Evolutionary conservation across 2,888 invertebrate species (phyloP).

Genomic region (Galerucella nymphaeae): DNA sequence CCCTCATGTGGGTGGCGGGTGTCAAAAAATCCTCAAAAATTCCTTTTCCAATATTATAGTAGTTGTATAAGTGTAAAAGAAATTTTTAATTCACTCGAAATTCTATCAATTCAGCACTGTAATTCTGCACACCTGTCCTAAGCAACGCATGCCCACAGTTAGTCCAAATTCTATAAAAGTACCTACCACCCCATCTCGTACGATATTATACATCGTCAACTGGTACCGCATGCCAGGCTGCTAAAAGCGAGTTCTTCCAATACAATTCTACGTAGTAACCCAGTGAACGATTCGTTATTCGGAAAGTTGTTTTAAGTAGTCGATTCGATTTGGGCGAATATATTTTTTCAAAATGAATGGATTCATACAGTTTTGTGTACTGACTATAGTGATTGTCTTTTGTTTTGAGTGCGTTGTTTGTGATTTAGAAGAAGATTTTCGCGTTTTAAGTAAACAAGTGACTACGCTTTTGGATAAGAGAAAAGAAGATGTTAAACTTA

Average conservation of each 20-base stretch:
- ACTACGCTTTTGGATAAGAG: constrained; percentile 67
- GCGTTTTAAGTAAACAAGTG: constrained; percentile 68
- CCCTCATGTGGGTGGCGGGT: too few relatives aligned
- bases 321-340: background rate
- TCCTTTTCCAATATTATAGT: too few relatives aligned
- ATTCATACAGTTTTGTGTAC: constrained; percentile 31
- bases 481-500: constrained; percentile 68
- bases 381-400: constrained; percentile 28
- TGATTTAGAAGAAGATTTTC: constrained; percentile 64
- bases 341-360: constrained; percentile 9
- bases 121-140: constrained; percentile 46
- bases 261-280: background rate
- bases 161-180: constrained; percentile 40
- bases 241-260: background rate
- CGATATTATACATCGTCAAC: constrained; percentile 1
- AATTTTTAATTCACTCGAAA: background rate
- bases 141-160: constrained; percentile 43
- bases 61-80: too few relatives aligned
- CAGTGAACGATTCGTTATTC: background rate
- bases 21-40: too few relatives aligned
- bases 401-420: constrained; percentile 32
- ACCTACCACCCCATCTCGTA: constrained; percentile 33
- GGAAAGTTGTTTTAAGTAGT: background rate
- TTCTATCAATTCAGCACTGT: constrained; percentile 36
- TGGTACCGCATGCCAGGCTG: background rate